Base-by-base conservation (phyloP, 1,140 invertebrate species). In the Vollenhovia emeryi region DNA sequence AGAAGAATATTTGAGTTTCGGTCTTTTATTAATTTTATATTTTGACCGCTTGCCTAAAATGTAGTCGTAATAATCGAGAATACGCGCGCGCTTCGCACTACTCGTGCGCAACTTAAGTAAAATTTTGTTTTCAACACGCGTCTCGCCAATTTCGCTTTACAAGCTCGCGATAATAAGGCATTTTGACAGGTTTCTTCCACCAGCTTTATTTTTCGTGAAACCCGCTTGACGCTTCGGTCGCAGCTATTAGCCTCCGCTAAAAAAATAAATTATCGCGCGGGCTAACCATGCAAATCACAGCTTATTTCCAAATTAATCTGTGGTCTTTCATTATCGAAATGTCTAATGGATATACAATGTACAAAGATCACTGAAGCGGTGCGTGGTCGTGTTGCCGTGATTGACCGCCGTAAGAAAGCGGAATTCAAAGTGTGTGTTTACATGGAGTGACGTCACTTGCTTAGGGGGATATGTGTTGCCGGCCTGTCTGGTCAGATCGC, bases 361-460 rank as follows among this genome's bases (percentile, higher is more conserved):
- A 83, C 71, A 71, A 80, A 66, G 57, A 87, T 86, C 85, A 78
- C 27, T 64, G 52, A 66, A 84, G 76, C 59, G 52, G 27, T 84
- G 73, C 84, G 80, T 76, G 83, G 68, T 88, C 71, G 79, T n/a
- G n/a, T 84, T 45, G 30, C 15, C 21, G 55, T 76, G 75, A 86
- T 86, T 83, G 84, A 78, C 84, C 78, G 84, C 68, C 57, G 86
- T 60, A 87, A 68, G 74, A 89, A 89, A 86, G 79, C 68, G 82
- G 80, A 86, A 89, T 87, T 87, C 84, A 48, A 85, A 64, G 76
- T 68, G 76, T 90, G 50, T 85, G 85, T 87, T 85, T 88, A 79
- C 75, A 86, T 86, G 84, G 57, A 86, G 59, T 90, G 91, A 93
- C 89, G 90, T 92, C 91, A 93, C 75, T 88, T 52, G 86, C 86